These are phyloP conservation scores for Cairina moschata DNA, from an alignment of 2,113 vertebrate species.

Conservation along the genomic window DNA sequence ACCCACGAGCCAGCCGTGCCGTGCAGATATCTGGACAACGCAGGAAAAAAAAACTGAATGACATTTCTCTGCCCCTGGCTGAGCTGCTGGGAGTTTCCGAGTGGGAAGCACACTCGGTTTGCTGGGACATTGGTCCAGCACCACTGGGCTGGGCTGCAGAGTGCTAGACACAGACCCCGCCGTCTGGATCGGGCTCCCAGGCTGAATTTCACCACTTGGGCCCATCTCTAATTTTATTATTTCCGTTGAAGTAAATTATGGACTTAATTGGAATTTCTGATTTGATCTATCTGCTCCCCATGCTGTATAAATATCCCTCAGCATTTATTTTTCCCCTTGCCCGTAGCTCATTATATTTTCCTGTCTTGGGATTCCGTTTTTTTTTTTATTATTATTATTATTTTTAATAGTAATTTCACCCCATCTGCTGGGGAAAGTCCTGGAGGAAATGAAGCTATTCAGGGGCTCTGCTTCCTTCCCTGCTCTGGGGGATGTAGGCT, in stretches of 20 bases:
- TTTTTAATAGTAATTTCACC: slow-evolving; percentile 62
- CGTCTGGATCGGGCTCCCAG: fast-evolving
- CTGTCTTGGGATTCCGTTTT: slow-evolving; percentile 46
- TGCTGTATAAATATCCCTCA: slow-evolving; percentile 45
- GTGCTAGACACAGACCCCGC: not conserved
- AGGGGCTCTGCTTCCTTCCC: not conserved
- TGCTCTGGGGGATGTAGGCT: not conserved
- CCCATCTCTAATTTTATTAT: slow-evolving; percentile 49
- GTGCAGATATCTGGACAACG: not conserved
- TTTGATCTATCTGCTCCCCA: not conserved
- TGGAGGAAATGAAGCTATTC: slow-evolving; percentile 36
- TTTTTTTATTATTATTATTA: not conserved
- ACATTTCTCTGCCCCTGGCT: not conserved
- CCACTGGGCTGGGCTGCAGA: not conserved
- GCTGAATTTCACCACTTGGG: not conserved
- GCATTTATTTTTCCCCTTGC: slow-evolving; percentile 65
- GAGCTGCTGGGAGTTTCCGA: not conserved
- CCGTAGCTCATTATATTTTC: slow-evolving; percentile 75
- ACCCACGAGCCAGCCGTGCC: not conserved
- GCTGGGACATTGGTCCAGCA: too few relatives aligned
- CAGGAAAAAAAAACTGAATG: not conserved
- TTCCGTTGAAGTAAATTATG: slow-evolving; percentile 64
- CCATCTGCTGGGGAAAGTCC: slow-evolving; percentile 61
- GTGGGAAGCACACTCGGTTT: not conserved
- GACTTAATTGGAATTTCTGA: slow-evolving; percentile 70